phyloP scores from a whole-genome alignment of 2,113 vertebrate species.

The Ivindomyrus marchei region DNA sequence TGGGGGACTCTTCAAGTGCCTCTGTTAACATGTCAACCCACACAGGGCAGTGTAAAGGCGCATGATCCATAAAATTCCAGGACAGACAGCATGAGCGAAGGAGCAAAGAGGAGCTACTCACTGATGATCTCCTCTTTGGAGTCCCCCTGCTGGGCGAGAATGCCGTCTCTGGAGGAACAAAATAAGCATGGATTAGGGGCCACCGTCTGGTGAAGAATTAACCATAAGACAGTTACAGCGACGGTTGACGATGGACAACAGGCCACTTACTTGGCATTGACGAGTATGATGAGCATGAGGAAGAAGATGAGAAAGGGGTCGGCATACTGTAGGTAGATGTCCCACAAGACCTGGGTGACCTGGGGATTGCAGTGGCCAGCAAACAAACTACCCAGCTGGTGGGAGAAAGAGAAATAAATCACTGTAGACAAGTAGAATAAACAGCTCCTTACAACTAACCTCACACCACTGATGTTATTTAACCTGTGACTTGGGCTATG shows the following conservation, averaged over 20 bases:
- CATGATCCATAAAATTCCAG: not conserved
- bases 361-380: slow-evolving; percentile 79
- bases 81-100: not conserved
- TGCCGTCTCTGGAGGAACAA: slow-evolving; percentile 70
- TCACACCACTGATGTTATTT: not conserved
- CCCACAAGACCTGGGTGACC: slow-evolving; percentile 89
- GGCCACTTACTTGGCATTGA: slow-evolving; percentile 88
- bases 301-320: slow-evolving; percentile 98
- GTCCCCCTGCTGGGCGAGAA: slow-evolving; percentile 73
- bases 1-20: slow-evolving; percentile 78
- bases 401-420: not conserved
- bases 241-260: not conserved
- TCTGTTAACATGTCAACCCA: slow-evolving; percentile 51
- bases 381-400: slow-evolving; percentile 87
- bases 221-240: not conserved
- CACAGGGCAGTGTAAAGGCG: not conserved
- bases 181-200: not conserved
- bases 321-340: slow-evolving; percentile 88
- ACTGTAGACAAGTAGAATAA: not conserved
- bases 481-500: not conserved
- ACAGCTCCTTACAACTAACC: not conserved
- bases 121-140: slow-evolving; percentile 82
- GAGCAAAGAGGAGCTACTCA: slow-evolving; percentile 55
- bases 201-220: not conserved
- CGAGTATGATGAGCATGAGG: slow-evolving; percentile 96